Evolutionary conservation across 2,888 invertebrate genomes (phyloP).

Genomic region (Philereme transversata): DNA sequence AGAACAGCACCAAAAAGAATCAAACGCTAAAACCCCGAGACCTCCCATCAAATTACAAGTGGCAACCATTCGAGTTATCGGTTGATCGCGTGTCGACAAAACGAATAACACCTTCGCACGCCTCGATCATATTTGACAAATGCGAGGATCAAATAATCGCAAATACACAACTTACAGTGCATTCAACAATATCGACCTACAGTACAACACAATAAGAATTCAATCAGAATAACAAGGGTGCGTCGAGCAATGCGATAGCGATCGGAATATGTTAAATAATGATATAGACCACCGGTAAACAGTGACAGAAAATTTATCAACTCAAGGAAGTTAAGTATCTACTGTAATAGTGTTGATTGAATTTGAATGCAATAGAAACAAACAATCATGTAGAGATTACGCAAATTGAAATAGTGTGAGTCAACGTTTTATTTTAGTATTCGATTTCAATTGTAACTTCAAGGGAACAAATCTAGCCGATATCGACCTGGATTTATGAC

Average conservation of each 20-base stretch:
- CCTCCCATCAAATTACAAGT: constrained; percentile 74
- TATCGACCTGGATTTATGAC: constrained; percentile 66
- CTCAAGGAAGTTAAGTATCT: constrained; percentile 48
- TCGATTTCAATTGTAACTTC: constrained; percentile 68
- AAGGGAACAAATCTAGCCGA: constrained; percentile 62
- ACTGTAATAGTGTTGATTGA: constrained; percentile 35
- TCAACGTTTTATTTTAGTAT: constrained; percentile 66
- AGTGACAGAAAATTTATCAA: constrained; percentile 51
- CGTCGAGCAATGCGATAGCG: constrained; percentile 50
- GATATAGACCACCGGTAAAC: constrained; percentile 52
- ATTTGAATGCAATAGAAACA: constrained; percentile 42
- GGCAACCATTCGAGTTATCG: constrained; percentile 66
- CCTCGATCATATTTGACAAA: constrained; percentile 73
- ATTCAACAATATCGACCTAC: constrained; percentile 46
- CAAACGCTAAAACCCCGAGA: constrained; percentile 53
- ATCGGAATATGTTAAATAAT: constrained; percentile 60
- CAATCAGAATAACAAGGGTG: constrained; percentile 38
- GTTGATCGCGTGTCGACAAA: constrained; percentile 73
- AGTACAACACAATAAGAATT: constrained; percentile 46
- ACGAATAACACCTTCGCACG: constrained; percentile 69
- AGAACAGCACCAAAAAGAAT: constrained; percentile 40
- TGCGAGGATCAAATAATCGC: constrained; percentile 67
- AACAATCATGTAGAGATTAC: constrained; percentile 53
- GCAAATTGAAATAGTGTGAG: constrained; percentile 65
- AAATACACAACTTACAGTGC: constrained; percentile 46